Conservation (phyloP, 2,888 invertebrate genomes). For the Agrochola circellaris region DNA sequence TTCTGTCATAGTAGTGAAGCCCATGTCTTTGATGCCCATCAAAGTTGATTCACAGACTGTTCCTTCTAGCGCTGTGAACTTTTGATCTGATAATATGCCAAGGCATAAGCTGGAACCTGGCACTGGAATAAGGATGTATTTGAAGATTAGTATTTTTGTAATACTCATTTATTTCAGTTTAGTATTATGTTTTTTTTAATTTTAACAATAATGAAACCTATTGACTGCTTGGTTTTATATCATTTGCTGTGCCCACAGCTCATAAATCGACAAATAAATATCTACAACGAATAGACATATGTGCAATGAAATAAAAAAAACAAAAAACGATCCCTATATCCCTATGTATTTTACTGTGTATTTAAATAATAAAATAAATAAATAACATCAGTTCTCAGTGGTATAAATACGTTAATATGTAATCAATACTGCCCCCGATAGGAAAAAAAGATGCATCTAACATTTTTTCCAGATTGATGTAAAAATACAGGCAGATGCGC, state of each 20-base stretch:
- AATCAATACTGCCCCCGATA: no score
- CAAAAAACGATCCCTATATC: neutral
- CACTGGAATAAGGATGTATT: slow-evolving; percentile 82
- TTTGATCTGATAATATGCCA: slow-evolving; percentile 91
- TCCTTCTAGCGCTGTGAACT: slow-evolving; percentile 91
- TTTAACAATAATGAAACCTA: neutral
- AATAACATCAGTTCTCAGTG: neutral
- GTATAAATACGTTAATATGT: neutral
- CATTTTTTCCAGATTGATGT: no score
- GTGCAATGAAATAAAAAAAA: neutral
- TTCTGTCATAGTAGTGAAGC: slow-evolving; percentile 98
- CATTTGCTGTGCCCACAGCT: neutral
- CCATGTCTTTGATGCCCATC: slow-evolving; percentile 97
- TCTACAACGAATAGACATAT: neutral
- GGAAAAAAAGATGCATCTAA: no score
- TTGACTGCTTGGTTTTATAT: neutral
- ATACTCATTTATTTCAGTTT: neutral
- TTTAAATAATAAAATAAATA: neutral
- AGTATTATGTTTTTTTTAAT: neutral
- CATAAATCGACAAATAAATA: neutral
- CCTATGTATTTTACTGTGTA: neutral
- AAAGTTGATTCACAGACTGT: slow-evolving; percentile 95
- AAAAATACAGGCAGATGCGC: no score
- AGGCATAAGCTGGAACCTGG: slow-evolving; percentile 92
- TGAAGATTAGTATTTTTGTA: neutral